phyloP scores from a whole-genome alignment of 2,797 vertebrate genomes.

The Trichosurus vulpecula region DNA sequence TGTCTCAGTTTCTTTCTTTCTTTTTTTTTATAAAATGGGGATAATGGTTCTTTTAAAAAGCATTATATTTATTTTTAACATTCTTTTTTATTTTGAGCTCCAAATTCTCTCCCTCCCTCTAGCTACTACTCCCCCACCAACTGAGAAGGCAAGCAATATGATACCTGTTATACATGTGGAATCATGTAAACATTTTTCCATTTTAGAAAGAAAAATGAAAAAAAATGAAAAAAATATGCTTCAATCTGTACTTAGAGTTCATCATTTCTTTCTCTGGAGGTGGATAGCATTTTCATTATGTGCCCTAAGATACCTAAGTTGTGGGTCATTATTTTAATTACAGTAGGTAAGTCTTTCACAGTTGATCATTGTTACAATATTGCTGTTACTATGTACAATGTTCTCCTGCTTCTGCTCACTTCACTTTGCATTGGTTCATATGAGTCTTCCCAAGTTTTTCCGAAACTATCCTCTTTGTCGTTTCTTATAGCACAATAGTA shows the following conservation, averaged over 20 bases:
- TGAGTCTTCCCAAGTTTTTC: neutral
- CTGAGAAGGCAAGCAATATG: neutral
- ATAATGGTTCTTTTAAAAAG: neutral
- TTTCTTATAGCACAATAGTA: neutral
- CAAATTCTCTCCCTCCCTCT: neutral
- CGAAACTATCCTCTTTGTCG: neutral
- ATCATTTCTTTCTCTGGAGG: neutral
- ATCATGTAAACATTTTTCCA: neutral
- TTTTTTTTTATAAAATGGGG: neutral
- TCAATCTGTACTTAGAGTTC: neutral
- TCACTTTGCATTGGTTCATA: neutral
- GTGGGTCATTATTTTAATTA: neutral
- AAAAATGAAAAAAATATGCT: neutral
- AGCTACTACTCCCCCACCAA: neutral
- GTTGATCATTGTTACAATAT: neutral
- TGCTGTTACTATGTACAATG: neutral
- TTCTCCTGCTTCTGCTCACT: neutral
- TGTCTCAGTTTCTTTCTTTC: neutral
- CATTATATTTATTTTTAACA: neutral
- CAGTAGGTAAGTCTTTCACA: neutral
- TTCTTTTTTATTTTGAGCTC: neutral
- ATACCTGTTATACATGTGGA: neutral
- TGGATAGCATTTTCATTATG: neutral
- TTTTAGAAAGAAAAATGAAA: neutral
- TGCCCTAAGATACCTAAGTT: neutral